A percentile compares a stretch with the other conserved stretches of the same genome.
These are phyloP conservation scores for Drosophila algonquin DNA, from an alignment of 2,888 invertebrate species.

Conservation along the genomic window DNA sequence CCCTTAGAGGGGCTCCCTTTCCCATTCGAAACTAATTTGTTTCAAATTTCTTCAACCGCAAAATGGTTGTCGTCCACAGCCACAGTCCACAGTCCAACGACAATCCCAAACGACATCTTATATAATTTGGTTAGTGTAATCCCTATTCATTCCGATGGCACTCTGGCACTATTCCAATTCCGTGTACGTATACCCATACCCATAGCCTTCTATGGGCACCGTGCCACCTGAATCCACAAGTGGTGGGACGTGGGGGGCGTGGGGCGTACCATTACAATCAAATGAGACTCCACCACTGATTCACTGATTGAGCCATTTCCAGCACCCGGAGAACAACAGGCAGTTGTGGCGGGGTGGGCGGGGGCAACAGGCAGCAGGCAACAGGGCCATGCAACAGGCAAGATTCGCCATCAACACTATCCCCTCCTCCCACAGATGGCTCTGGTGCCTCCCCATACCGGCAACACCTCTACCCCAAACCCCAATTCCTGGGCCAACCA, in stretches of 20 bases:
- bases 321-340: conserved; percentile 25
- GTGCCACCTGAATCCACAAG: conserved; percentile 65
- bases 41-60: neutral
- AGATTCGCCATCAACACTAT: conserved; percentile 34
- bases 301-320: conserved; percentile 74
- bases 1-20: neutral
- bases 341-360: neutral
- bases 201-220: neutral
- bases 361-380: conserved; percentile 46
- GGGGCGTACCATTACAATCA: conserved; percentile 72
- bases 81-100: neutral
- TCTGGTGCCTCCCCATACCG: no score
- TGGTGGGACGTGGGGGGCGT: conserved; percentile 35
- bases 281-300: conserved; percentile 67
- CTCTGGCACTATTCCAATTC: neutral
- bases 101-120: conserved; percentile 20
- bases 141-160: conserved; percentile 21
- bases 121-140: conserved; percentile 44
- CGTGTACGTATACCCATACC: conserved; percentile 1
- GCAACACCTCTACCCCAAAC: conserved; percentile 6
- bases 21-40: neutral
- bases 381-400: conserved; percentile 42
- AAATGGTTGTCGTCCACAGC: neutral
- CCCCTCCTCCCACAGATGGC: neutral
- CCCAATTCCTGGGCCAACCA: conserved; percentile 24